Conservation (phyloP, 2,888 invertebrate species). For the Flabesymbios commensalis region DNA sequence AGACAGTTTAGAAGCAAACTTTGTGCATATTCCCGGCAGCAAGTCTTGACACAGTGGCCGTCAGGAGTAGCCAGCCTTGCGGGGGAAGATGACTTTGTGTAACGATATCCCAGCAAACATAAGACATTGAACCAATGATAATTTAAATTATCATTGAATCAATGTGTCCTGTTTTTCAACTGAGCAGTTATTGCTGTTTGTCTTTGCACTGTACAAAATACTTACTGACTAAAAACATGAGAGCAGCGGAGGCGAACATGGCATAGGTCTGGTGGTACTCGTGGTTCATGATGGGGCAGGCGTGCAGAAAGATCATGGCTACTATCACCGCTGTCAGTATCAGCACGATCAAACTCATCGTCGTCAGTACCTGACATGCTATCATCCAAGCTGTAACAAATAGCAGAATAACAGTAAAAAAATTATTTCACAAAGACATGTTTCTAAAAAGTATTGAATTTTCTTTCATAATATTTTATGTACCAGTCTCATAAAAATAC, state of each 20-base stretch:
- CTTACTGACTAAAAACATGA: conserved; percentile 37
- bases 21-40: too few species aligned
- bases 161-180: too few species aligned
- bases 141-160: too few species aligned
- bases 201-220: too few species aligned
- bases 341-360: conserved; percentile 75
- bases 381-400: conserved; percentile 88
- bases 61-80: too few species aligned
- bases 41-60: too few species aligned
- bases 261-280: conserved; percentile 39
- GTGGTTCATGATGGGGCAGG: conserved; percentile 39
- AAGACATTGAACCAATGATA: too few species aligned
- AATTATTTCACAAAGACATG: neutral
- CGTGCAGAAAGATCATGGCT: conserved; percentile 35
- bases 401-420: conserved; percentile 15
- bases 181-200: too few species aligned
- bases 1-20: too few species aligned
- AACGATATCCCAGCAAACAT: too few species aligned
- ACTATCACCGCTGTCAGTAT: conserved; percentile 23
- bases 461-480: neutral
- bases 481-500: neutral
- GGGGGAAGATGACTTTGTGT: too few species aligned
- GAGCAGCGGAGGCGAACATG: conserved; percentile 32
- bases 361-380: conserved; percentile 89
- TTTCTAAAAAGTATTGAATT: neutral